A percentile compares a stretch with the other conserved stretches of the same genome.
These are phyloP conservation scores for Pediacus dermestoides DNA, from an alignment of 2,888 invertebrate species.

Conservation along the genomic window DNA sequence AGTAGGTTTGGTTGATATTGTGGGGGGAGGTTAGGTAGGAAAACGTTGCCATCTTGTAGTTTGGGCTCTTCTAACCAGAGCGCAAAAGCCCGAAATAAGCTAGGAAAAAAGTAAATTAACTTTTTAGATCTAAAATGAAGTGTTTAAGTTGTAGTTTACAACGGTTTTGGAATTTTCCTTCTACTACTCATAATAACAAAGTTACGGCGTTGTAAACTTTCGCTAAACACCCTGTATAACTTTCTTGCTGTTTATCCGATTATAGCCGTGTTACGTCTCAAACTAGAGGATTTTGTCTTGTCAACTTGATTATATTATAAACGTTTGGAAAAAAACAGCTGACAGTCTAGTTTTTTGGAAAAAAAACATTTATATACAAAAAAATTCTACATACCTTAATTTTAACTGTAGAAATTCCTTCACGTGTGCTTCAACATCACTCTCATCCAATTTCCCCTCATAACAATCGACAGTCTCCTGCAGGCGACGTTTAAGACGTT, in stretches of 20 bases:
- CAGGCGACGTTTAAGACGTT: constrained; percentile 65
- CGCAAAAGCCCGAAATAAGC: constrained; percentile 53
- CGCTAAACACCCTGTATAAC: background rate
- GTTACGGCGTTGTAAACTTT: no score
- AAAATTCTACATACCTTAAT: no score
- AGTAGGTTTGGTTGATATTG: constrained; percentile 69
- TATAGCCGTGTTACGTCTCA: no score
- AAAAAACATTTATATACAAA: no score
- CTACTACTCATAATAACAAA: no score
- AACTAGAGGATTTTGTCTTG: no score
- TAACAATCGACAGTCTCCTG: constrained; percentile 61
- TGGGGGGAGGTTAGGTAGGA: constrained; percentile 66
- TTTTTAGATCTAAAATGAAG: constrained; percentile 10
- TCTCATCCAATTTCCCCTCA: constrained; percentile 50
- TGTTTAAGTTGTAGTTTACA: no score
- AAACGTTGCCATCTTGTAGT: constrained; percentile 64
- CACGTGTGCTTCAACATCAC: constrained; percentile 30
- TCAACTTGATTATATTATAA: constrained; percentile 1
- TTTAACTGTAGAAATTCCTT: constrained; percentile 43
- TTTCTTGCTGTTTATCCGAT: no score
- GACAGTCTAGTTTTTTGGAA: no score
- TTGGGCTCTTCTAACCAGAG: constrained; percentile 78
- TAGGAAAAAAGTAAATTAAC: constrained; percentile 14
- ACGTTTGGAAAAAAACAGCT: constrained; percentile 29
- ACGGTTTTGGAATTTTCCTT: no score